phyloP scores from a whole-genome alignment of 1,140 invertebrate genomes.

The Megalopta genalis region DNA sequence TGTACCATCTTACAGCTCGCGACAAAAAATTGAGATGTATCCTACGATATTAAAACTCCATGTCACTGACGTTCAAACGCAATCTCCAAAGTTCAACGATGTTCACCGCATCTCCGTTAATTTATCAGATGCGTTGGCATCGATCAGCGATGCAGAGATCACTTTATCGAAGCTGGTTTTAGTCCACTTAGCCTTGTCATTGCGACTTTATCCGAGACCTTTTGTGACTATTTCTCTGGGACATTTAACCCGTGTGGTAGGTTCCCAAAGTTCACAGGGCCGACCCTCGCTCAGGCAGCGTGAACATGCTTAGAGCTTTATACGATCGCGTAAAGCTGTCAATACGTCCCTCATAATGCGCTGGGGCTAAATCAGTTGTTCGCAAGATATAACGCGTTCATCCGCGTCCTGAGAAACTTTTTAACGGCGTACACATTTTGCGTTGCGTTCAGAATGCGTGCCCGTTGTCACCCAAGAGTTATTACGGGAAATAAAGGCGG shows the following conservation, averaged over 20 bases:
- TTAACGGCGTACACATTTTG: neutral
- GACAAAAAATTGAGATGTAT: too few relatives aligned
- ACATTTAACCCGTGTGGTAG: too few relatives aligned
- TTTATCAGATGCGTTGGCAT: neutral
- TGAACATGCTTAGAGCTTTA: slow-evolving; percentile 10
- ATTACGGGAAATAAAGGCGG: neutral
- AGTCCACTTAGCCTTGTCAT: neutral
- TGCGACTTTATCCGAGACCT: neutral
- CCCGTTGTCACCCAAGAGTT: neutral
- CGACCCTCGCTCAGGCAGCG: neutral
- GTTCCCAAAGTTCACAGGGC: neutral
- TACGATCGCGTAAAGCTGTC: slow-evolving; percentile 8
- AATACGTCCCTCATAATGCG: neutral
- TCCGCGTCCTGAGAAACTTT: neutral
- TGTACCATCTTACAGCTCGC: too few relatives aligned
- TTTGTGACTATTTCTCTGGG: slow-evolving; percentile 2
- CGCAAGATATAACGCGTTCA: neutral
- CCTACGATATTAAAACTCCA: too few relatives aligned
- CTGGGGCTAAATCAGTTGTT: slow-evolving; percentile 4
- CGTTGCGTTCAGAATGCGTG: too few relatives aligned
- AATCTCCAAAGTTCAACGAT: neutral
- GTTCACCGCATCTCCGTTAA: neutral
- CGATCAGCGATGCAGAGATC: too few relatives aligned
- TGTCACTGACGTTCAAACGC: neutral
- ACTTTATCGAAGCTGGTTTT: too few relatives aligned